Base-by-base conservation (phyloP, 1,140 invertebrate genomes). In the Aleiodes sp. region DNA sequence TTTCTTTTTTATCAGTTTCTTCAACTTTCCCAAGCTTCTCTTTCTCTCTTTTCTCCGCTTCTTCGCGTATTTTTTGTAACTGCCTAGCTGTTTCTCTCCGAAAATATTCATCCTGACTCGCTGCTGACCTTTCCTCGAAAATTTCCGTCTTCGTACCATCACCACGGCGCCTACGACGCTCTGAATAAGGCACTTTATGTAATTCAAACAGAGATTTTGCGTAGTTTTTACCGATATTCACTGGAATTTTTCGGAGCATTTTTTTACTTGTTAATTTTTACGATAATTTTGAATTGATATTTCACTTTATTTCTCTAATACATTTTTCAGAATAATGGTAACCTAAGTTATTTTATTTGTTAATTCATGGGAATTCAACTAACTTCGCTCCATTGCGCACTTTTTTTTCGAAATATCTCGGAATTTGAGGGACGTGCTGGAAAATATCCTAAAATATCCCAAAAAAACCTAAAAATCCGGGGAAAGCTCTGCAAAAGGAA, bases 81-180 rank as follows among this genome's bases (percentile, higher is more conserved):
- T 84, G 81, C 14, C 75, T 75, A 0, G 63, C 72, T 0, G 78
- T 81, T 67, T 81, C 76, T 37, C 60, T 78, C 0, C 80, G 77
- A 19, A 84, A 83, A 62, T 83, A 84, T 61, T 80, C 76, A 0
- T 80, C 80, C 39, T 84, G 75, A 6, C 62, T 76, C 2, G 81
- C 81, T 0, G 76, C 71, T 0, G 71, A 71, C 71, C 61, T 76
- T 65, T 84, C 81, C 14, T 83, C 78, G 26, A 80, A 82, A 28
- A 79, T 78, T n/a, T 83, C 76, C 1, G 70, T 77, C 46, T 83
- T 83, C 0, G 77, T 75, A 0, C 81, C 80, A 56, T 76, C 75
- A 0, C 81, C 81, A 46, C 64, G 76, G 26, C 78, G 66, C 64
- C 80, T 73, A 6, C 65, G 70, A 61, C 78, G 75, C 57, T 80